Evolutionary conservation across 2,888 invertebrate species (phyloP).

Genomic region (Gortyna flavago): DNA sequence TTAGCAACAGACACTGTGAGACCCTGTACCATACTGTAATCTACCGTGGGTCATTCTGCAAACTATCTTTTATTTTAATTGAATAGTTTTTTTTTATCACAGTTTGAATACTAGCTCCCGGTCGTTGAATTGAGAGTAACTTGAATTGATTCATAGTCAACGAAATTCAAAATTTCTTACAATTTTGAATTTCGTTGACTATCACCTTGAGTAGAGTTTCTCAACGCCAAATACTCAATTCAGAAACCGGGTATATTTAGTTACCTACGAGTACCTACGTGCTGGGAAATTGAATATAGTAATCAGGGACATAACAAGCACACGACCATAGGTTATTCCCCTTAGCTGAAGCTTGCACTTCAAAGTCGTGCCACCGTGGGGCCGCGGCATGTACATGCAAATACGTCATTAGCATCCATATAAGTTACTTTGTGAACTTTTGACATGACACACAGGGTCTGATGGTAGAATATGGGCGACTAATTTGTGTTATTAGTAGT

Average conservation of each 20-base stretch:
- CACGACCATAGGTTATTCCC: conserved; percentile 27
- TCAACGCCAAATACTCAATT: background rate
- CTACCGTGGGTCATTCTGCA: background rate
- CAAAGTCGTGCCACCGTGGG: conserved; percentile 36
- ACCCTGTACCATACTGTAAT: background rate
- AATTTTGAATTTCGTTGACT: background rate
- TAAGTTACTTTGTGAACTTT: conserved; percentile 46
- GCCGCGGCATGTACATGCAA: conserved; percentile 59
- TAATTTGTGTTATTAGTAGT: conserved; percentile 22
- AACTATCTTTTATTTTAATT: background rate
- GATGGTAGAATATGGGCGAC: background rate
- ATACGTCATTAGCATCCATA: conserved; percentile 63
- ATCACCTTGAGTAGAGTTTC: background rate
- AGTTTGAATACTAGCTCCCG: too few relatives aligned
- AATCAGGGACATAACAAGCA: conserved; percentile 23
- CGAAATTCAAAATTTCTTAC: background rate
- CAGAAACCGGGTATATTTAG: background rate
- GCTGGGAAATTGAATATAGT: conserved; percentile 21
- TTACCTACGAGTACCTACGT: background rate
- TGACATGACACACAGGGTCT: conserved; percentile 7
- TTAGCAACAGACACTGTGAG: background rate
- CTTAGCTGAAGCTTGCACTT: conserved; percentile 42
- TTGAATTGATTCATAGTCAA: background rate
- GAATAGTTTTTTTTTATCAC: background rate
- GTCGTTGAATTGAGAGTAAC: background rate